phyloP scores from a whole-genome alignment of 2,113 vertebrate genomes.

The Callithrix jacchus region DNA sequence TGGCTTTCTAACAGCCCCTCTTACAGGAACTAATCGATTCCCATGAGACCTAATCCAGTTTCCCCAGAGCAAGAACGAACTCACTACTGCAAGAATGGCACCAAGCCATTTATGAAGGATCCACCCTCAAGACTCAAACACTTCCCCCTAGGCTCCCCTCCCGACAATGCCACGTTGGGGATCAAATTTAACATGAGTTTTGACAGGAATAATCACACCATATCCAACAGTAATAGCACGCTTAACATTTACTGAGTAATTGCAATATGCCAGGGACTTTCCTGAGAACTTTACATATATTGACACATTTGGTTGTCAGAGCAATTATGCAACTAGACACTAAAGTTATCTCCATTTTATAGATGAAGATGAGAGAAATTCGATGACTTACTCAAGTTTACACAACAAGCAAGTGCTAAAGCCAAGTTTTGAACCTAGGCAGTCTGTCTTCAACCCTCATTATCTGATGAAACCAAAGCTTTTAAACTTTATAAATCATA shows the following conservation, averaged over 20 bases:
- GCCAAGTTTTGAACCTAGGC: background rate
- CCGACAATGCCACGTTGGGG: background rate
- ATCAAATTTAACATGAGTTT: background rate
- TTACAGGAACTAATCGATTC: background rate
- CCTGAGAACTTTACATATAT: background rate
- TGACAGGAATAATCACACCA: background rate
- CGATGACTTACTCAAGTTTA: background rate
- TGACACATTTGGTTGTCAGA: background rate
- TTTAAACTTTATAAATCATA: constrained; percentile 31
- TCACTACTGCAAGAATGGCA: background rate
- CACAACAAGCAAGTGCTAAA: background rate
- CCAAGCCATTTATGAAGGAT: background rate
- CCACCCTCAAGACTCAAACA: background rate
- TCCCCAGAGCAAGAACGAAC: background rate
- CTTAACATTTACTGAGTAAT: background rate
- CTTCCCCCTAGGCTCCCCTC: background rate
- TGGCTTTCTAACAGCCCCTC: background rate
- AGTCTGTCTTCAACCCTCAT: background rate
- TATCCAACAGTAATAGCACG: background rate
- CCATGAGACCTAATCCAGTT: background rate
- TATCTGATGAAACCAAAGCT: constrained; percentile 38
- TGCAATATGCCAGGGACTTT: background rate
- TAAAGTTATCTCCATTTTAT: background rate
- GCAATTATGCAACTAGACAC: background rate
- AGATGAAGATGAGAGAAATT: background rate